These are phyloP conservation scores for Isaurus tuberculatus DNA, from an alignment of 92 coral and sea anemone species.

Conservation along the genomic window DNA sequence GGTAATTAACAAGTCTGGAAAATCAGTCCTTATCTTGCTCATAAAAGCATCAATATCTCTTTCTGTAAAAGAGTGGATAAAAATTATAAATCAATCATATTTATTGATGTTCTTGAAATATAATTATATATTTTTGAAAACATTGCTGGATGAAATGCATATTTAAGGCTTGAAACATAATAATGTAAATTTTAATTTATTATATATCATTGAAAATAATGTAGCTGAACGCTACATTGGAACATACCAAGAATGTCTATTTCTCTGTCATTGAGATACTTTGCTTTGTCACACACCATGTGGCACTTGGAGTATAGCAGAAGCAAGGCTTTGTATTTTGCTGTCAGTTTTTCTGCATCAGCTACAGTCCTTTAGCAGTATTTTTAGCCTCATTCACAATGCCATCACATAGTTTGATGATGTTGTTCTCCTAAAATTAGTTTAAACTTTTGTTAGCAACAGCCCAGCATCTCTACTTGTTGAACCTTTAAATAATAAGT, in stretches of 20 bases:
- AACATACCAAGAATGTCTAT: slow-evolving; percentile 20
- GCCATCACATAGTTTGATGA: slow-evolving; percentile 57
- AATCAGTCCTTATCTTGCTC: slow-evolving; percentile 1
- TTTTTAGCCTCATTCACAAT: background rate
- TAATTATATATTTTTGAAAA: background rate
- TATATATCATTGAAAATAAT: slow-evolving; percentile 1
- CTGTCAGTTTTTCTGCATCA: slow-evolving; percentile 8
- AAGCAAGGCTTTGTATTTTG: background rate
- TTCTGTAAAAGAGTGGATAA: slow-evolving; percentile 32
- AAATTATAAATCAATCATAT: background rate
- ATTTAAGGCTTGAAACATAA: background rate
- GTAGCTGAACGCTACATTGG: background rate
- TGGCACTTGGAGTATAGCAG: slow-evolving; percentile 7
- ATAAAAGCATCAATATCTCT: slow-evolving; percentile 21
- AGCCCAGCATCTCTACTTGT: slow-evolving; percentile 24
- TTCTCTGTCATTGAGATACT: slow-evolving; percentile 19
- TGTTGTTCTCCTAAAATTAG: slow-evolving; percentile 46
- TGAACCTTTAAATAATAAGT: background rate
- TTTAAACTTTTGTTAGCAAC: background rate
- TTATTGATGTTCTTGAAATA: background rate
- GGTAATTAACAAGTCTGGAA: slow-evolving; percentile 38
- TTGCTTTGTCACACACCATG: slow-evolving; percentile 5
- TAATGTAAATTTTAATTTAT: background rate
- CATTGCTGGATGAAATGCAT: background rate
- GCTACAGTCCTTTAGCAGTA: slow-evolving; percentile 12